These are phyloP conservation scores for Ecliptopera silaceata DNA, from an alignment of 2,888 invertebrate species.

Conservation along the genomic window DNA sequence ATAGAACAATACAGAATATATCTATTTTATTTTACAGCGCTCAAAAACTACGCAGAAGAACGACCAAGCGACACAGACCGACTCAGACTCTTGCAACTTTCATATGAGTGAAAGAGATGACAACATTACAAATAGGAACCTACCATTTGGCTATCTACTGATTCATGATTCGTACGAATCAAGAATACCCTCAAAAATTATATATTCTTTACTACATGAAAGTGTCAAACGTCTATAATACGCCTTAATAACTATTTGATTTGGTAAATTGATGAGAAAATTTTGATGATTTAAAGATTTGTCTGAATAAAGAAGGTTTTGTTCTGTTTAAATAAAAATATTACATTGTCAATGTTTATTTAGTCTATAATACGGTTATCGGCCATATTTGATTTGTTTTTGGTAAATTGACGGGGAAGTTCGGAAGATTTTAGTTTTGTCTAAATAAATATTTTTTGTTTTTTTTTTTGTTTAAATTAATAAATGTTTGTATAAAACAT, in stretches of 20 bases:
- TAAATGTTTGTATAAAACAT: neutral
- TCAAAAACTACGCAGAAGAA: neutral
- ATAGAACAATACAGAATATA: neutral
- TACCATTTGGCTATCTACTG: constrained; percentile 4
- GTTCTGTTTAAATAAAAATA: no score
- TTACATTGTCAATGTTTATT: no score
- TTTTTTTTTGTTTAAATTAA: neutral
- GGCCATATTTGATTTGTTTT: constrained; percentile 1
- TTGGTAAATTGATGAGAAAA: no score
- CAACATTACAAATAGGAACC: neutral
- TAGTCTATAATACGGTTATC: neutral
- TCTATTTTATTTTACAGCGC: neutral
- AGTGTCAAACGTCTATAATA: neutral
- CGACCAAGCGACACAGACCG: constrained; percentile 3
- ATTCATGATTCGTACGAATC: constrained; percentile 3
- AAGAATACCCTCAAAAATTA: constrained; percentile 5
- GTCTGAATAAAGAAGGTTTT: no score
- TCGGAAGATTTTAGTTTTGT: neutral
- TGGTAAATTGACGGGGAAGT: neutral
- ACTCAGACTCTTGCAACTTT: constrained; percentile 1
- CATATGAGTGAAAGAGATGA: neutral
- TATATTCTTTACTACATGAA: constrained; percentile 3
- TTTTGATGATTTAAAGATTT: no score
- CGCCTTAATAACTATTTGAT: no score
- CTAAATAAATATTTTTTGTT: no score